Percentiles rank a stretch among this genome's conserved stretches.
These are phyloP conservation scores for Leptopilina clavipes DNA, from an alignment of 1,140 invertebrate genomes.

Conservation along the genomic window DNA sequence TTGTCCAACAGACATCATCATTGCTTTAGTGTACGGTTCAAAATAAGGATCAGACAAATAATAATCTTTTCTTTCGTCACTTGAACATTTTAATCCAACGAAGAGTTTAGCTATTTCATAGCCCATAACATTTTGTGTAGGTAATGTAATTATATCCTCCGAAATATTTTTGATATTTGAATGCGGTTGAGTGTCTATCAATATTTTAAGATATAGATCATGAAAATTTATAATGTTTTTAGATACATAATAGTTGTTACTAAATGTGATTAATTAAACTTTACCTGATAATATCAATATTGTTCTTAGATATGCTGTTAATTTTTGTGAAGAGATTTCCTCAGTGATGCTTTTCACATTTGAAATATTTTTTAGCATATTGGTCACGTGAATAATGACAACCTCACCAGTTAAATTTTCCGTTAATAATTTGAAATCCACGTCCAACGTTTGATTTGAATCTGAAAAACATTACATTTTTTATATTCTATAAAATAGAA, in stretches of 20 bases:
- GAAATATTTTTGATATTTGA: constrained; percentile 55
- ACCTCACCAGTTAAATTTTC: constrained; percentile 62
- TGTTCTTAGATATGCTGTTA: constrained; percentile 61
- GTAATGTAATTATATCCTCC: constrained; percentile 63
- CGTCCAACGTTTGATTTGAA: constrained; percentile 60
- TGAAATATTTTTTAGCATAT: constrained; percentile 57
- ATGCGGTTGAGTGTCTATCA: constrained; percentile 60
- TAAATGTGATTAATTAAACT: constrained; percentile 15
- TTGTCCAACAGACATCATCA: constrained; percentile 67
- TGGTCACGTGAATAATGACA: constrained; percentile 69
- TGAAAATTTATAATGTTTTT: not conserved
- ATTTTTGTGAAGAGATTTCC: constrained; percentile 53
- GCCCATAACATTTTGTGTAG: constrained; percentile 69
- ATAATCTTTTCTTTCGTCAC: constrained; percentile 64
- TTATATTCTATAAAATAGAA: not conserved
- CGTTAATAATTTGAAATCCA: constrained; percentile 62
- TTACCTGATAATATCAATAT: constrained; percentile 67
- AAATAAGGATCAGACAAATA: constrained; percentile 71
- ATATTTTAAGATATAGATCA: constrained; percentile 3
- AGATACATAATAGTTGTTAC: not conserved
- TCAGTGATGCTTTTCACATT: constrained; percentile 60
- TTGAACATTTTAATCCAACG: constrained; percentile 65
- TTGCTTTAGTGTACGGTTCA: constrained; percentile 69
- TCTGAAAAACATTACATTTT: constrained; percentile 49
- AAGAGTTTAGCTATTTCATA: constrained; percentile 71